phyloP scores from a whole-genome alignment of 2,888 invertebrate species.

The Apodemia mormo region DNA sequence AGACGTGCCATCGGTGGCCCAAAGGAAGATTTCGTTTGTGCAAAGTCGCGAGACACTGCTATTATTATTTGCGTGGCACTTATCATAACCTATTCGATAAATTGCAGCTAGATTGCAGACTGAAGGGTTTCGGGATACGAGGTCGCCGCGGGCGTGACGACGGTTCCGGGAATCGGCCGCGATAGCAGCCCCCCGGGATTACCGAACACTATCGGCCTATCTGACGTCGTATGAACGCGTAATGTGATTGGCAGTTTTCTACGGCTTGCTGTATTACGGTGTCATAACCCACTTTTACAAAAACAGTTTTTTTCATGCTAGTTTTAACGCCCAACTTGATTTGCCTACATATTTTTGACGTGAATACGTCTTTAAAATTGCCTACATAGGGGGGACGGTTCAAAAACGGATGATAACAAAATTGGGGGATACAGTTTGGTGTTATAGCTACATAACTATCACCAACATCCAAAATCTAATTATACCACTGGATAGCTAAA shows the following conservation, averaged over 20 bases:
- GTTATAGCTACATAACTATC: no score
- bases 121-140: neutral
- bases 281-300: neutral
- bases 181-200: slow-evolving; percentile 14
- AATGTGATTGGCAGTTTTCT: slow-evolving; percentile 14
- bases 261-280: slow-evolving; percentile 15
- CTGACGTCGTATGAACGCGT: slow-evolving; percentile 14
- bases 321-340: neutral
- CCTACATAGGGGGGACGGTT: no score
- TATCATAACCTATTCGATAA: slow-evolving; percentile 16
- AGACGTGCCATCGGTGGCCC: no score
- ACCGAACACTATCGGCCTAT: slow-evolving; percentile 13
- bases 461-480: no score
- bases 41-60: neutral
- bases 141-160: slow-evolving; percentile 18
- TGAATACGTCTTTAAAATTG: neutral
- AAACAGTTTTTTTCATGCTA: neutral
- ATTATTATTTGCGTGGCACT: neutral
- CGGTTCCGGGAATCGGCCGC: slow-evolving; percentile 4
- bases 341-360: neutral
- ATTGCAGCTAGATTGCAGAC: slow-evolving; percentile 9
- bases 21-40: neutral
- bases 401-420: no score
- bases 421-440: no score
- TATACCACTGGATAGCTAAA: no score